Evolutionary conservation across 2,797 vertebrate species (phyloP).

Genomic region (Catamblyrhynchus diadema): DNA sequence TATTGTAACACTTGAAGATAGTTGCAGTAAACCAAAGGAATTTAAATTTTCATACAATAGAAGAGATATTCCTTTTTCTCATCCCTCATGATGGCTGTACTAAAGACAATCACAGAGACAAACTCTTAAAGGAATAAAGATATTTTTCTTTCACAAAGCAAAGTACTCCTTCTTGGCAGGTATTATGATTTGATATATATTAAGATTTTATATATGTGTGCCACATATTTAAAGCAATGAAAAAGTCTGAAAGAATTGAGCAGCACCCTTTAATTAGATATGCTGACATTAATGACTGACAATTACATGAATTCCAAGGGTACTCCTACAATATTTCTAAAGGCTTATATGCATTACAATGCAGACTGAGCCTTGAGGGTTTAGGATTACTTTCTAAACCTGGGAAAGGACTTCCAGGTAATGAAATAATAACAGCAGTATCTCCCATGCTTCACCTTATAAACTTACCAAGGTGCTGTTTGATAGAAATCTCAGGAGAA

Average conservation of each 20-base stretch:
- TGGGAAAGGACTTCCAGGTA: not conserved
- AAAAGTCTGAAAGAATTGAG: not conserved
- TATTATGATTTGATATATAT: not conserved
- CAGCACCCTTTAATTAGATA: not conserved
- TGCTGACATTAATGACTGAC: not conserved
- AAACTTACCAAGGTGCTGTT: not conserved
- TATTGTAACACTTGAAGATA: constrained; percentile 17
- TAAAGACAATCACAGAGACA: not conserved
- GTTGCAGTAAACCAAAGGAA: constrained; percentile 26
- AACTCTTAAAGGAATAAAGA: not conserved
- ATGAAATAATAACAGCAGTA: not conserved
- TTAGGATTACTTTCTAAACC: not conserved
- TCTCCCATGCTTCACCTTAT: not conserved
- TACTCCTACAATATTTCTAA: not conserved
- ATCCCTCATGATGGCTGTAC: not conserved
- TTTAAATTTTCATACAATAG: not conserved
- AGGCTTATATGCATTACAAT: not conserved
- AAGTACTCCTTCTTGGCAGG: not conserved
- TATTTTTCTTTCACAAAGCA: not conserved
- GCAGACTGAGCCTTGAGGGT: not conserved
- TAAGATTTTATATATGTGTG: not conserved
- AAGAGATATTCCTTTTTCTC: not conserved
- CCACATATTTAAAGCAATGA: not conserved
- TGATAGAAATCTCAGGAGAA: not conserved
- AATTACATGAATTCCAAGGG: not conserved